Evolutionary conservation across 2,113 vertebrate species (phyloP), one percentile per base, ranked within the genome.

Genomic region (Argyrosomus japonicus): DNA sequence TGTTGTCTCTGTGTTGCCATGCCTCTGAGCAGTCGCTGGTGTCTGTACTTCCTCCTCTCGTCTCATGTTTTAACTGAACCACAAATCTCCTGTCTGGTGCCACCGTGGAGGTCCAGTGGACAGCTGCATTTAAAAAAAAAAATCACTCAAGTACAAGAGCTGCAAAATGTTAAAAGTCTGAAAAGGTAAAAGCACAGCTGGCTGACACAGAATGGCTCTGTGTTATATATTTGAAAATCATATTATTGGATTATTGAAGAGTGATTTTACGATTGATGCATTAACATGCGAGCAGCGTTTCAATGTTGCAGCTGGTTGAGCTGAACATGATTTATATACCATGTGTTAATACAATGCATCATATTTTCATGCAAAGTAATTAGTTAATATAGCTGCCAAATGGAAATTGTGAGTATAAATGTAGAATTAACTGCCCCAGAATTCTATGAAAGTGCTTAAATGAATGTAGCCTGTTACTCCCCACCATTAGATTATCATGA

Each of bases 81-180:
- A 57, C 82, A 90, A 83, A 73, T 83, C 82, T 86, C 53, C 85
- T 72, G 81, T 81, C 76, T 86, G 89, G 82, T 82, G 82, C 85
- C 77, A 72, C 68, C 53, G 27, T 14, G 63, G 79, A 88, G 84
- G 74, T 87, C 75, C 53, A 60, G 48, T 53, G 68, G 56, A 61
- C 21, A 68, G 65, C 69, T 68, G 77, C 76, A 15, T 40, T 54
- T 14, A 51, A 68, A 56, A 40, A 36, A 36, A 32, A 36, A 50
- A 69, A 18, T 1, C 12, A 6, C 32, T 27, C 7, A 68, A 48
- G 6, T 29, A n/a, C 18, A 48, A 36, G n/a, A 70, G 58, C 27
- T 27, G 17, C 10, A 67, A 45, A 67, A 27, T 71, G 6, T 29
- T 8, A 15, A 7, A 32, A 73, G 53, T 77, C 21, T 62, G 1